Conservation (phyloP, 2,113 vertebrate species). For the Typhlomys cinereus region DNA sequence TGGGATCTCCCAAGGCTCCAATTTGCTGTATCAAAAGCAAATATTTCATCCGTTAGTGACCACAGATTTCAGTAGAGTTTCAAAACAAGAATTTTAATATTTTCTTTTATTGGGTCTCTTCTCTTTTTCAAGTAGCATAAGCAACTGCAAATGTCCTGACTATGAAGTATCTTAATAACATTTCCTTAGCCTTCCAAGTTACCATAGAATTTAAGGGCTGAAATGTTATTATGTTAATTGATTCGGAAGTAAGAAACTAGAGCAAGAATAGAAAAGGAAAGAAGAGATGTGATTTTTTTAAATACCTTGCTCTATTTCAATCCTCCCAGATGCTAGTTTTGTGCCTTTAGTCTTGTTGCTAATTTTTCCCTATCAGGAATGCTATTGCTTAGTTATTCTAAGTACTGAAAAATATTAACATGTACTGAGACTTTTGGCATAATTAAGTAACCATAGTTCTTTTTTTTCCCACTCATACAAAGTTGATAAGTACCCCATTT, state of each 20-base stretch:
- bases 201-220: not conserved
- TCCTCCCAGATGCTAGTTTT: not conserved
- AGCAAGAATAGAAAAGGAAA: not conserved
- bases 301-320: not conserved
- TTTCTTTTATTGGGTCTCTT: slow-evolving; percentile 55
- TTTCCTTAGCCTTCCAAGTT: not conserved
- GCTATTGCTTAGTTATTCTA: slow-evolving; percentile 1
- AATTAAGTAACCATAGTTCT: slow-evolving; percentile 39
- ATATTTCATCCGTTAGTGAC: slow-evolving; percentile 37
- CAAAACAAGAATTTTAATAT: slow-evolving; percentile 53
- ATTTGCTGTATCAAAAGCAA: slow-evolving; percentile 50
- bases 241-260: slow-evolving; percentile 35
- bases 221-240: slow-evolving; percentile 2
- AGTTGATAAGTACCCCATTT: too few relatives aligned
- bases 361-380: not conserved
- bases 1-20: slow-evolving; percentile 13
- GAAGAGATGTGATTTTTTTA: slow-evolving; percentile 15
- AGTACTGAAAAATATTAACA: slow-evolving; percentile 19
- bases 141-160: slow-evolving; percentile 48
- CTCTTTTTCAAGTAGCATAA: slow-evolving; percentile 48
- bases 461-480: too few relatives aligned
- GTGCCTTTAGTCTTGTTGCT: slow-evolving; percentile 11
- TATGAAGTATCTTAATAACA: slow-evolving; percentile 41
- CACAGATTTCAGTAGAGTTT: slow-evolving; percentile 43
- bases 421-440: slow-evolving; percentile 34